Conservation (phyloP, 2,113 vertebrate genomes). For the Megaleporinus macrocephalus region DNA sequence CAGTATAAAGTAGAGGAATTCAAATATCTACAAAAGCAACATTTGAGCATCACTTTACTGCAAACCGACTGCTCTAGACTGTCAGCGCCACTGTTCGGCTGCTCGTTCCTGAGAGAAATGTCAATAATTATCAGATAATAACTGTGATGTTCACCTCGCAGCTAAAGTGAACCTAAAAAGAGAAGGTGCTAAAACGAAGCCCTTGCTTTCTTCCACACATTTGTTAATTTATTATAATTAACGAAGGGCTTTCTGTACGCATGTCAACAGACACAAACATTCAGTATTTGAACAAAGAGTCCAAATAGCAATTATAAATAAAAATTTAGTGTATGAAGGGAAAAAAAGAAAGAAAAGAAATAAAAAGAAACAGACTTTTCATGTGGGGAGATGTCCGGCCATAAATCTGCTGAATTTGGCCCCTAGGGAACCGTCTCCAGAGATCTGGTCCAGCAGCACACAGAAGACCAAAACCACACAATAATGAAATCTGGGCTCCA, state of each 20-base stretch:
- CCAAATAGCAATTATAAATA: conserved; percentile 1
- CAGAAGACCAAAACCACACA: conserved; percentile 65
- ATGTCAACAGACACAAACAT: neutral
- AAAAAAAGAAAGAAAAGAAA: neutral
- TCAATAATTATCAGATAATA: neutral
- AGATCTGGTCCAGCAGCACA: conserved; percentile 63
- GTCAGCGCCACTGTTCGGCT: neutral
- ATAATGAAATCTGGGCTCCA: conserved; percentile 63
- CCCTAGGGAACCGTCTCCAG: conserved; percentile 44
- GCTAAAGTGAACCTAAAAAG: neutral
- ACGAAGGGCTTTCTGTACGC: neutral
- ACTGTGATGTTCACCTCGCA: neutral
- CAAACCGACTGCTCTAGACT: too few species aligned
- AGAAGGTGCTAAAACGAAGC: neutral
- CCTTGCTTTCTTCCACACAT: neutral
- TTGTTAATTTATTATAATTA: neutral
- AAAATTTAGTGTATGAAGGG: conserved; percentile 8
- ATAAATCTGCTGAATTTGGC: conserved; percentile 47
- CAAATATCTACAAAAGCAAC: neutral
- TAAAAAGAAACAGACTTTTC: conserved; percentile 40
- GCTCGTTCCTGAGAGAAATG: neutral
- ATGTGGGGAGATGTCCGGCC: conserved; percentile 49
- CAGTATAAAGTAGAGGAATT: neutral
- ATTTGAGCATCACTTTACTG: neutral
- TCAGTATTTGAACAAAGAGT: conserved; percentile 2